A percentile compares a stretch with the other conserved stretches of the same genome.
Evolutionary conservation across 2,113 vertebrate species (phyloP).

Genomic region (Sylvicapra grimmia): DNA sequence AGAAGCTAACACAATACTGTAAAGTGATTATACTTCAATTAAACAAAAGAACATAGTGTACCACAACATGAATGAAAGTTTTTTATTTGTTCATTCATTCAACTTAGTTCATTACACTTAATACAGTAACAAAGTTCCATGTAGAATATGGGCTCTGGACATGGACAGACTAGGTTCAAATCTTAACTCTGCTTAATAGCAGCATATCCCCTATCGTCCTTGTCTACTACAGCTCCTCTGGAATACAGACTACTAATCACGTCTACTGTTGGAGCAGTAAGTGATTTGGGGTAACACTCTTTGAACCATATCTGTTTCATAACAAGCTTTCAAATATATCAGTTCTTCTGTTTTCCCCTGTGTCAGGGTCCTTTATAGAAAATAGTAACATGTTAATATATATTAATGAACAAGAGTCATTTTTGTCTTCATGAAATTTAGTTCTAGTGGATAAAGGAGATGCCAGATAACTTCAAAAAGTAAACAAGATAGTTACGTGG

Average conservation of each 20-base stretch:
- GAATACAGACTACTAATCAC: not conserved
- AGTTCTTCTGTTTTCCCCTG: not conserved
- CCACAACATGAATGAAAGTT: not conserved
- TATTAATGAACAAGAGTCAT: not conserved
- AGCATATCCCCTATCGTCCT: accelerated
- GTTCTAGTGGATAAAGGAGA: not conserved
- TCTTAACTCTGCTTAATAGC: not conserved
- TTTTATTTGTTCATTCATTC: not conserved
- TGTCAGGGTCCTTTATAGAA: not conserved
- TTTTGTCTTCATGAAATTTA: not conserved
- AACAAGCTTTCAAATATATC: not conserved
- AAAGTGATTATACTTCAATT: not conserved
- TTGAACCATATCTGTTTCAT: not conserved
- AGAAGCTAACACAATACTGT: not conserved
- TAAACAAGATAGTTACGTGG: not conserved
- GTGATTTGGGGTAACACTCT: not conserved
- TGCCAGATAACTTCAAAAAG: not conserved
- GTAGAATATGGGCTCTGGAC: not conserved
- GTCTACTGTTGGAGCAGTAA: not conserved
- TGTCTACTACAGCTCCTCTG: not conserved
- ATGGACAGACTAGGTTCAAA: not conserved
- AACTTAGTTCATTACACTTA: not conserved
- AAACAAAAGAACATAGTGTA: not conserved
- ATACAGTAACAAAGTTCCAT: not conserved
- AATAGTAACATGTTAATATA: not conserved